Evolutionary conservation across 2,888 invertebrate species (phyloP), one percentile per base, ranked within the genome.

Genomic region (Aromia moschata): DNA sequence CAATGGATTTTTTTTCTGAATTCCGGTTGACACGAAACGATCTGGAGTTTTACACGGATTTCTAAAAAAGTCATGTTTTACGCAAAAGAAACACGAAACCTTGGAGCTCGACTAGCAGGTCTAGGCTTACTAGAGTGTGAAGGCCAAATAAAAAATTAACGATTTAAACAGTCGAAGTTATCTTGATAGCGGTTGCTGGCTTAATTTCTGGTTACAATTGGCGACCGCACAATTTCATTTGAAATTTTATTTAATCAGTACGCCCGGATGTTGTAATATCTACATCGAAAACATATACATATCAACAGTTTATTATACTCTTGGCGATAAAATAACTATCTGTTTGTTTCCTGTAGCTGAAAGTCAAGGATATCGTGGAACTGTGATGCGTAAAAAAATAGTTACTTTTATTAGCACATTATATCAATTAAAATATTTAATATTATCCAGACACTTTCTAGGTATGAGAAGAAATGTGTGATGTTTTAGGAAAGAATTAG

Each of bases 141-240:
- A 58, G 58, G 58, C 54, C 47, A 47, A 46, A 47, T 12, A 31
- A 49, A 58, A 58, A 58, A 47, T 43, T 45, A 52, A 38, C 38
- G 46, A 52, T 31, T 43, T 52, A 25, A 58, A 58, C 54, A 58
- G 41, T 43, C 54, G 18, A 54, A 47, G 43, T 47, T 47, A 46
- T 38, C 53, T 45, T 33, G 15, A 20, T 43, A 47, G 41, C 20
- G 46, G 47, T 18, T 31, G 43, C 44, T 46, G 58, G 40, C 53
- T 52, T 25, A 37, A 40, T 38, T 44, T 49, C 30, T n/a, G n/a
- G 31, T 33, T 52, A 43, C 31, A 47, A 41, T 49, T 20, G 40
- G 30, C 43, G 56, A 33, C 15, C 16, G 31, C 33, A 56, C 40
- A 40, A 44, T 55, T 45, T 55, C 2, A 20, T 17, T 15, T 20